Percentiles rank a stretch among this genome's conserved stretches.
phyloP scores from a whole-genome alignment of 1,140 invertebrate genomes.

The Philaenus spumarius region DNA sequence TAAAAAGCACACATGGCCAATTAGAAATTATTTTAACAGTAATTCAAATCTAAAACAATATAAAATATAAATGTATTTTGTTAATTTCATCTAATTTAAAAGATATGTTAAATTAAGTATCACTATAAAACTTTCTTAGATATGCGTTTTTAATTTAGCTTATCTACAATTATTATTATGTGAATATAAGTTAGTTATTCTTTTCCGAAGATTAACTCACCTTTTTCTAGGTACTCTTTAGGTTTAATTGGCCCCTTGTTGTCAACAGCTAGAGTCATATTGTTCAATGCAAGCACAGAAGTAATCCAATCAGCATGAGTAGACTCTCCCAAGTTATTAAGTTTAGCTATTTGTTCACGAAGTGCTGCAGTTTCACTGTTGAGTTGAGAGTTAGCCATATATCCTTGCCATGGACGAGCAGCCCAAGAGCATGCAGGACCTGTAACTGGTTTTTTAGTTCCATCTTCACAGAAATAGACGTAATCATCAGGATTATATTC shows the following conservation, averaged over 20 bases:
- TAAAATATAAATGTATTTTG: too few relatives aligned
- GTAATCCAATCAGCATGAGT: conserved; percentile 48
- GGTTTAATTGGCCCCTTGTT: conserved; percentile 55
- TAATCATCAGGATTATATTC: conserved; percentile 51
- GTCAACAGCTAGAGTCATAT: conserved; percentile 49
- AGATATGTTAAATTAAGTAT: too few relatives aligned
- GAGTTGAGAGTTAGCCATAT: conserved; percentile 28
- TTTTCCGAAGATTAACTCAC: conserved; percentile 24
- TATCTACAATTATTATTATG: too few relatives aligned
- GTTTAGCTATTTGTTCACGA: conserved; percentile 37
- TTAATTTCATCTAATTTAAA: too few relatives aligned
- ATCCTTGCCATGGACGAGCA: conserved; percentile 69
- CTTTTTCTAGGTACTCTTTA: conserved; percentile 52
- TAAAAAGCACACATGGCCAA: too few relatives aligned
- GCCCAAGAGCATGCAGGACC: conserved; percentile 70
- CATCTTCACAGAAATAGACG: conserved; percentile 76
- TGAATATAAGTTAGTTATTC: too few relatives aligned
- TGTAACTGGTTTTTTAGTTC: conserved; percentile 56
- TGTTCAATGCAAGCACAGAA: conserved; percentile 46
- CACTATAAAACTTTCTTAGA: too few relatives aligned
- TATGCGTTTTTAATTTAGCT: too few relatives aligned
- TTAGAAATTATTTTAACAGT: too few relatives aligned
- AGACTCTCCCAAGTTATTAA: conserved; percentile 42
- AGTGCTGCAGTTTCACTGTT: conserved; percentile 14
- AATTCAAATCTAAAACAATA: too few relatives aligned